Base-by-base conservation (phyloP, 2,113 vertebrate species). In the Hyla sarda region DNA sequence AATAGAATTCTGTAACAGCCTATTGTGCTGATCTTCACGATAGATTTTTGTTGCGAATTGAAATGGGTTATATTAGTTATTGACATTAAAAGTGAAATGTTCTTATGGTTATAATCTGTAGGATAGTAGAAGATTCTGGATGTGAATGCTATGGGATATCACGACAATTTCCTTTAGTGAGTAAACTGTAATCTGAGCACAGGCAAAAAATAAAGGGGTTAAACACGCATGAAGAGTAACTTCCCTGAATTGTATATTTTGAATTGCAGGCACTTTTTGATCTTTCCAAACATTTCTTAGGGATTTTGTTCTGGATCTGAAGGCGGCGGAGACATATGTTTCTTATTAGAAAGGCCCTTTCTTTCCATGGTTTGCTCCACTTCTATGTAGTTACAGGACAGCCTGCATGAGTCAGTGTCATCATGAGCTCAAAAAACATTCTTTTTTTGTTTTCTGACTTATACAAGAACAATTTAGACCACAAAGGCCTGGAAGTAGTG, bases 291-390 rank as follows among this genome's bases (percentile, higher is more conserved):
- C 41, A 54, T 48, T 69, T 83, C 67, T 52, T n/a, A 12, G 34
- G 21, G 37, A 72, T 37, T 82, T 50, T 67, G 5, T 48, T 48
- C 47, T 48, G 82, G 28, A 83, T 71, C 67, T 32, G 82, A 21
- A 83, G 67, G 67, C 82, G 73, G 67, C 48, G 37, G 62, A 17
- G 25, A 83, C 82, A 83, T 56, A 54, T 83, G 82, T 83, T 83
- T 83, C 67, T 73, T 30, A 52, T 83, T 73, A 73, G 17, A 73
- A 50, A 56, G 19, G 4, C 11, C 47, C 7, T 72, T 73, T 54
- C 34, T 23, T 72, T 72, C 67, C 67, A 54, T 73, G 16, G 48
- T 8, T n/a, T 83, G 28, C 37, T 82, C 19, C 28, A 21, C 17
- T 52, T n/a, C 25, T 77, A 77, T 77, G 47, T 77, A 52, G 47